Evolutionary conservation across 2,113 vertebrate genomes (phyloP).

Genomic region (Camelus dromedarius): DNA sequence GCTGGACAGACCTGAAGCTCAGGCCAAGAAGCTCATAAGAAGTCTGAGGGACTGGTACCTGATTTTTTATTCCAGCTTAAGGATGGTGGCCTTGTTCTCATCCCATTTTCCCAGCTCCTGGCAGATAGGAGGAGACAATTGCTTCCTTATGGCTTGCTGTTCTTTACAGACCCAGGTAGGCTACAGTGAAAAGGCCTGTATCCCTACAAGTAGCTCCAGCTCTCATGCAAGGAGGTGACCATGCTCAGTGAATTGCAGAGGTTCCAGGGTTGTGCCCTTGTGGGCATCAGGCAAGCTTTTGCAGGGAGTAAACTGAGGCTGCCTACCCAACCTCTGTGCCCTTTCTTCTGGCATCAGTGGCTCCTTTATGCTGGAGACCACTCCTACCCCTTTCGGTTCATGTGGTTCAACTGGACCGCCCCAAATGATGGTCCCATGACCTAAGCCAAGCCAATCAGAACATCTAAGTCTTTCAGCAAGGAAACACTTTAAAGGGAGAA

Average conservation of each 20-base stretch:
- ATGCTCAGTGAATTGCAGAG: not conserved
- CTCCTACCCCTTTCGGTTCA: not conserved
- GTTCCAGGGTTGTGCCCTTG: no score
- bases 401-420: not conserved
- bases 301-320: not conserved
- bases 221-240: not conserved
- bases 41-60: not conserved
- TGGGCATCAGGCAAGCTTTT: not conserved
- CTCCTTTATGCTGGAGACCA: not conserved
- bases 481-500: not conserved
- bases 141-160: not conserved
- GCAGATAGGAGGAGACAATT: no score
- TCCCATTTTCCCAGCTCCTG: not conserved
- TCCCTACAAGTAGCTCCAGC: not conserved
- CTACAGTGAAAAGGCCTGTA: accelerated
- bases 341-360: not conserved
- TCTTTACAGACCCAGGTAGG: not conserved
- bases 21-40: not conserved
- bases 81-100: no score
- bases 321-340: not conserved
- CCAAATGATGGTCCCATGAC: not conserved
- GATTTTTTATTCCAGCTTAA: not conserved
- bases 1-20: not conserved
- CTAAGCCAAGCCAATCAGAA: not conserved
- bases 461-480: not conserved